phyloP scores from a whole-genome alignment of 2,113 vertebrate genomes.

The Colossoma macropomum region DNA sequence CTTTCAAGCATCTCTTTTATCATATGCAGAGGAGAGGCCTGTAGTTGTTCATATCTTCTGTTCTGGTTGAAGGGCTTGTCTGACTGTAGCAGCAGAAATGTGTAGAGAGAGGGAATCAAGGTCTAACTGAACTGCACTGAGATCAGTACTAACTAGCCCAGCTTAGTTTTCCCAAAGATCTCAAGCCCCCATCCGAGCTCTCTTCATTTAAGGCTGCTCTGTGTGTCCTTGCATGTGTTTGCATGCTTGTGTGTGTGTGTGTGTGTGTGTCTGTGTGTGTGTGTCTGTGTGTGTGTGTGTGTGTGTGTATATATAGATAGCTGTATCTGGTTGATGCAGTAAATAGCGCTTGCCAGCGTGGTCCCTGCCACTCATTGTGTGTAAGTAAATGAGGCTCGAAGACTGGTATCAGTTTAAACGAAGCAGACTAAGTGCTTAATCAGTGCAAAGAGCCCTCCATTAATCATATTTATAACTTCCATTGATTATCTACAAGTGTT shows the following conservation, averaged over 20 bases:
- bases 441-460: conserved; percentile 64
- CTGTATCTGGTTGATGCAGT: neutral
- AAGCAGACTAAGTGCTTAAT: conserved; percentile 75
- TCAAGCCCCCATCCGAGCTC: neutral
- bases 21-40: neutral
- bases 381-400: conserved; percentile 54
- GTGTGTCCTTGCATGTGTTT: neutral
- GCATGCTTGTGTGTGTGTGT: neutral
- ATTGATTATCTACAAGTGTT: conserved; percentile 77
- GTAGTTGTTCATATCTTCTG: no score
- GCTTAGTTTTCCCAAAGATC: neutral
- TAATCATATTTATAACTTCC: conserved; percentile 83
- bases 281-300: conserved; percentile 5
- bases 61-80: neutral
- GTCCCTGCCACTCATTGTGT: conserved; percentile 37
- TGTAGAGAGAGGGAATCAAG: neutral
- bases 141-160: conserved; percentile 10
- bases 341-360: neutral
- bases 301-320: neutral
- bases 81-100: neutral
- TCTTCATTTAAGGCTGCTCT: neutral
- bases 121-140: conserved; percentile 8
- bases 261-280: neutral
- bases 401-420: conserved; percentile 62
- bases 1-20: neutral